These are phyloP conservation scores for Rhyacophila brunnea DNA, from an alignment of 1,140 invertebrate genomes.

Conservation along the genomic window DNA sequence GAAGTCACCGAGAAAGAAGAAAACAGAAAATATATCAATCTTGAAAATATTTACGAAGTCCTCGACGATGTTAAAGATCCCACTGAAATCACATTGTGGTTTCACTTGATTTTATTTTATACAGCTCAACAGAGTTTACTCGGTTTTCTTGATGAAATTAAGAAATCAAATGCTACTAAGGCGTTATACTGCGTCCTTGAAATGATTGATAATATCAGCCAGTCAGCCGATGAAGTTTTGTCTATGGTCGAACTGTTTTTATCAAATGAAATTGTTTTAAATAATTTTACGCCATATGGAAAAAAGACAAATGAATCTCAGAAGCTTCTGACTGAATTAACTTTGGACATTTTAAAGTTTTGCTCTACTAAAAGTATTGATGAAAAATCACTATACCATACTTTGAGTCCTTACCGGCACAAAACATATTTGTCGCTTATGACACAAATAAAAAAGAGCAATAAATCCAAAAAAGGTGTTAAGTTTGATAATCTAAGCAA, in stretches of 20 bases:
- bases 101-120: constrained; percentile 47
- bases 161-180: constrained; percentile 13
- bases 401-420: constrained; percentile 48
- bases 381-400: constrained; percentile 39
- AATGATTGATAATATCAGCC: constrained; percentile 35
- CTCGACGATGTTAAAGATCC: constrained; percentile 38
- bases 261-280: constrained; percentile 54
- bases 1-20: constrained; percentile 36
- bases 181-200: constrained; percentile 11
- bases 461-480: constrained; percentile 43
- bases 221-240: constrained; percentile 40
- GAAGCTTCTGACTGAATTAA: constrained; percentile 47
- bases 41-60: constrained; percentile 36
- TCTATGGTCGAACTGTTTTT: constrained; percentile 41
- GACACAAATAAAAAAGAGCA: constrained; percentile 49
- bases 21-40: constrained; percentile 35
- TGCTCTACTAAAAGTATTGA: constrained; percentile 42
- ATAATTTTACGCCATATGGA: constrained; percentile 55
- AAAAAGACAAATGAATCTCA: constrained; percentile 41
- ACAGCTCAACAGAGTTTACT: constrained; percentile 42
- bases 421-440: constrained; percentile 47
- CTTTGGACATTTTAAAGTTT: constrained; percentile 46
- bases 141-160: constrained; percentile 37
- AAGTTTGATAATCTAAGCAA: constrained; percentile 41
- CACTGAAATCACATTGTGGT: constrained; percentile 46